A percentile compares a stretch with the other conserved stretches of the same genome.
phyloP scores from a whole-genome alignment of 2,113 vertebrate genomes.

The Mobula hypostoma region DNA sequence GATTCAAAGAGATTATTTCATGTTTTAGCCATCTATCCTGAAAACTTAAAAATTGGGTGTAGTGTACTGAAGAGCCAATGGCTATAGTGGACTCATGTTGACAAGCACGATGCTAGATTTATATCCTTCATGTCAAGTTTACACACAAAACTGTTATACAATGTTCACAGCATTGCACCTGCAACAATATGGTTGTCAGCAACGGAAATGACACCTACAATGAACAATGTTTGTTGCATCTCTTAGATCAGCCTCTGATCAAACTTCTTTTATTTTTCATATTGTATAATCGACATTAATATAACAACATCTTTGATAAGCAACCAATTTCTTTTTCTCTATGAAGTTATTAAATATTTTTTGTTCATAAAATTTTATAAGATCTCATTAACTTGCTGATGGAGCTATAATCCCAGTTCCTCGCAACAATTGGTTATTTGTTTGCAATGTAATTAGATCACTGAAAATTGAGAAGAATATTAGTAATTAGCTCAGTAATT shows the following conservation, averaged over 20 bases:
- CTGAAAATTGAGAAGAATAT: background rate
- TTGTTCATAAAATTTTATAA: background rate
- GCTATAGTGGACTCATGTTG: background rate
- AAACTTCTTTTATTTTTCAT: background rate
- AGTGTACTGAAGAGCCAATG: background rate
- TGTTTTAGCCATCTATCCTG: background rate
- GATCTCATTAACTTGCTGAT: background rate
- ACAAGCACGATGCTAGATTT: background rate
- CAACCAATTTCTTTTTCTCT: background rate
- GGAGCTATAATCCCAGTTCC: background rate
- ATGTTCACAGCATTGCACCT: background rate
- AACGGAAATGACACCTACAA: background rate
- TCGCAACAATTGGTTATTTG: background rate
- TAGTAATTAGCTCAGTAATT: slow-evolving; percentile 1
- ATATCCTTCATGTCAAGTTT: background rate
- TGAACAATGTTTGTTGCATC: background rate
- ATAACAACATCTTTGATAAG: background rate
- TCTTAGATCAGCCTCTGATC: background rate
- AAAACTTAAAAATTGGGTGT: background rate
- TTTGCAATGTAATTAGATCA: background rate
- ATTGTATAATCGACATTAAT: background rate
- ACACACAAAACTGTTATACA: background rate
- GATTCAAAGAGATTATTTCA: background rate
- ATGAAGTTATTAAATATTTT: background rate
- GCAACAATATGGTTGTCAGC: background rate